phyloP scores from a whole-genome alignment of 2,797 vertebrate species.

The Antrozous pallidus region DNA sequence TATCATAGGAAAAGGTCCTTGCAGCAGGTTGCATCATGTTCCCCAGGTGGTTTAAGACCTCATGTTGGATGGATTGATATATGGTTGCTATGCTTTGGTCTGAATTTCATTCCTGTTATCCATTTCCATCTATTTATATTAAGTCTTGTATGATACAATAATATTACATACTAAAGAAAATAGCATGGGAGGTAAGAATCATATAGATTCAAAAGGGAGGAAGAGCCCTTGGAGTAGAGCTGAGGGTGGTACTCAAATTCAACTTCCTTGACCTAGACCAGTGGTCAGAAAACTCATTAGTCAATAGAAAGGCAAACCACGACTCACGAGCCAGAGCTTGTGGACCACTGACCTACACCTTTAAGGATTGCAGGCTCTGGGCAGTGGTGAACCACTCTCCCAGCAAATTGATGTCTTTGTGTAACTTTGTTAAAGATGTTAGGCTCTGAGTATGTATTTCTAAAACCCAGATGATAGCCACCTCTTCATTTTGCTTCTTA shows the following conservation, averaged over 20 bases:
- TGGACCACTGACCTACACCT: background rate
- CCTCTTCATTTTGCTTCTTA: conserved; percentile 33
- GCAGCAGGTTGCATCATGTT: conserved; percentile 31
- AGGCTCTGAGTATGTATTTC: background rate
- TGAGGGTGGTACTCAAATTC: background rate
- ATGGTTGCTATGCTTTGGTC: background rate
- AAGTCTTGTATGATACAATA: background rate
- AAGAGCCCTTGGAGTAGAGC: background rate
- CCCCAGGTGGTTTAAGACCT: background rate
- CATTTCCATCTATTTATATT: background rate
- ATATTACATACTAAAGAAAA: background rate
- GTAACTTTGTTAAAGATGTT: background rate
- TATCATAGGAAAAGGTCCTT: background rate
- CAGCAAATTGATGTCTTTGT: background rate
- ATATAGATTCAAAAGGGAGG: background rate
- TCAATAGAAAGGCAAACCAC: no score
- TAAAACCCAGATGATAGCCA: background rate
- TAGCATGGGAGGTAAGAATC: background rate
- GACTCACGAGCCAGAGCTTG: no score
- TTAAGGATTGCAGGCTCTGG: background rate
- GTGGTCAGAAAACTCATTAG: no score
- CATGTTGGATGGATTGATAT: background rate
- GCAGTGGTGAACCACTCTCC: background rate
- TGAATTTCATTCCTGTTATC: background rate
- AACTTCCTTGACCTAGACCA: conserved; percentile 11